phyloP scores from a whole-genome alignment of 2,888 invertebrate species.

The Furcula furcula region DNA sequence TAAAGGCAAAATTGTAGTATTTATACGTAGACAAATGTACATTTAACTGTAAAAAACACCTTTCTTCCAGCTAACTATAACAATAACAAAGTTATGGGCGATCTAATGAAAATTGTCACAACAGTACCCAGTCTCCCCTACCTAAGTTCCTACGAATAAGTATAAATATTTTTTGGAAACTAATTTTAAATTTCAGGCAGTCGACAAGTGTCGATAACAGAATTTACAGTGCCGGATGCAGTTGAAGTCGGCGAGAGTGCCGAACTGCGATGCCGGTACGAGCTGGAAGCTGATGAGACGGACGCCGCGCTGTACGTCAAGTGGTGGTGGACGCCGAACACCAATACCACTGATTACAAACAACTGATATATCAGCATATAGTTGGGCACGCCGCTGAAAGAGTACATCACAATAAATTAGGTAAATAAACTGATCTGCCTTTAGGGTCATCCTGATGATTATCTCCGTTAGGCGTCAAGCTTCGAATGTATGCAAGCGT shows the following conservation, averaged over 20 bases:
- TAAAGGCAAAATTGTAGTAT: too few relatives aligned
- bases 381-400: conserved; percentile 27
- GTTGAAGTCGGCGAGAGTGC: conserved; percentile 46
- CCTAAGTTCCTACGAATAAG: too few relatives aligned
- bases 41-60: too few relatives aligned
- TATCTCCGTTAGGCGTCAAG: too few relatives aligned
- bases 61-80: too few relatives aligned
- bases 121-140: too few relatives aligned
- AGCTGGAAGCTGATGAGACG: conserved; percentile 29
- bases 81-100: too few relatives aligned
- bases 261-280: conserved; percentile 49
- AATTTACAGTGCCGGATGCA: conserved; percentile 54
- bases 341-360: conserved; percentile 33
- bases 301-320: conserved; percentile 47
- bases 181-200: conserved; percentile 45
- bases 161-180: background rate
- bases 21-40: too few relatives aligned
- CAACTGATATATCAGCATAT: conserved; percentile 56
- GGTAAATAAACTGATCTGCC: too few relatives aligned
- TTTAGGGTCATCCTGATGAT: too few relatives aligned
- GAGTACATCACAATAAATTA: conserved; percentile 34
- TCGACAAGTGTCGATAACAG: conserved; percentile 54
- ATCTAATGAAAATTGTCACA: too few relatives aligned
- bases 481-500: too few relatives aligned
- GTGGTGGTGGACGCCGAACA: conserved; percentile 61